Base-by-base conservation (phyloP, 1,140 invertebrate genomes). In the Heliothis subflexa region DNA sequence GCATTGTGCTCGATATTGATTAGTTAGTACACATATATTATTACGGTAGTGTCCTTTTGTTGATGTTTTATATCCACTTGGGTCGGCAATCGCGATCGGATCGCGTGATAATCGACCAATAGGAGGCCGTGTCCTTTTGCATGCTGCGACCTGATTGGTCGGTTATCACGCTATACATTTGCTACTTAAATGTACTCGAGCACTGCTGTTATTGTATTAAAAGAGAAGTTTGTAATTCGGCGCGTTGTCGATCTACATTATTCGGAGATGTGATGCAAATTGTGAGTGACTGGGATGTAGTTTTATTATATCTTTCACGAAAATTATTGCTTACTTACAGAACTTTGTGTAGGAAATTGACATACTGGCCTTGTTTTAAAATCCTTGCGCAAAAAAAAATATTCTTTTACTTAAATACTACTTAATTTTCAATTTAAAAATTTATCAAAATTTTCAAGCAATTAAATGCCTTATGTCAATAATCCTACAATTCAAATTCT, bases 1-100 rank as follows among this genome's bases (percentile, higher is more conserved):
- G 78, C 80, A 61, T 76, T 80, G 82, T 82, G 81, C 72, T 81
- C 76, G 84, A 85, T 84, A 84, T 82, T 85, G 76, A 76, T 54
- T 83, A 83, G 82, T 85, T 83, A 85, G 84, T 81, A 82, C 78
- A 82, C 78, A 80, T 80, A 81, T 80, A 82, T 82, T 49, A 75
- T 64, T 78, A 82, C 79, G 33, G 82, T 84, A 84, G 81, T 84
- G 78, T 78, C 78, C 55, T 74, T 80, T 76, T 79, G 81, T 82
- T 83, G 78, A 78, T 83, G 80, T 85, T 83, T 84, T 84, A 74
- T 80, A 77, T 75, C 59, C 73, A 75, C 73, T 64, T 18, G 25
- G 62, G 74, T 77, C 74, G 74, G 47, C 74, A 77, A 45, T 77
- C 73, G 73, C 57, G 61, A 25, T 49, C 74, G 74, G 47, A 66